Percentiles rank a stretch among this genome's conserved stretches.
phyloP scores from a whole-genome alignment of 2,888 invertebrate species.

The Thysanoteuthis rhombus region DNA sequence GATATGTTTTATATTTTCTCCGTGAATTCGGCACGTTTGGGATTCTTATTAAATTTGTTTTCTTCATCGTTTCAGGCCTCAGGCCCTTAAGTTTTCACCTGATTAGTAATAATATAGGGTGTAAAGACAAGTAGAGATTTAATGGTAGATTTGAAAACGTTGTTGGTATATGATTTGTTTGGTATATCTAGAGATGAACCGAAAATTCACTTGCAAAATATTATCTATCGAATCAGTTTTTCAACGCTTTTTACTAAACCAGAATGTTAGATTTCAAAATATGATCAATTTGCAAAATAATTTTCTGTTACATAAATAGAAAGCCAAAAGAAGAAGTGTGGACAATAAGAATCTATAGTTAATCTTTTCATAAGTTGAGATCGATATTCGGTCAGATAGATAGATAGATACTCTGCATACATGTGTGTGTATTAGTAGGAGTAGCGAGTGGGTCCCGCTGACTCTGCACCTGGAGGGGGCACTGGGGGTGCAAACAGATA shows the following conservation, averaged over 20 bases:
- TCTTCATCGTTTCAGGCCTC: background rate
- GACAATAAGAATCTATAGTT: background rate
- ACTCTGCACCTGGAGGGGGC: too few species aligned
- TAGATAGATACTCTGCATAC: too few species aligned
- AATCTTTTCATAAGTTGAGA: background rate
- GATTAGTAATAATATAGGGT: background rate
- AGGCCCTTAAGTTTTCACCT: background rate
- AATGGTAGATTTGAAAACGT: background rate
- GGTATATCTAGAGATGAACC: background rate
- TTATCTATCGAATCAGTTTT: background rate
- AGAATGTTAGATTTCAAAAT: background rate
- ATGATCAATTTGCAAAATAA: background rate
- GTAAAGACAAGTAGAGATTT: background rate
- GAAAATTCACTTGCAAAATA: background rate
- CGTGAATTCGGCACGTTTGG: too few species aligned
- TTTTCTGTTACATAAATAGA: background rate
- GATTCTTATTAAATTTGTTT: background rate
- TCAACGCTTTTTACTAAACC: background rate
- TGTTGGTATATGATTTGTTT: background rate
- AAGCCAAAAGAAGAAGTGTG: background rate
- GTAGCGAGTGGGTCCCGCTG: too few species aligned
- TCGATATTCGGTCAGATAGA: background rate
- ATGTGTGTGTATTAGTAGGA: too few species aligned
- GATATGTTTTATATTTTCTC: too few species aligned
- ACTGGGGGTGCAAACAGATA: too few species aligned